Base-by-base conservation (phyloP, 2,888 invertebrate genomes). In the Aporophyla nigra region DNA sequence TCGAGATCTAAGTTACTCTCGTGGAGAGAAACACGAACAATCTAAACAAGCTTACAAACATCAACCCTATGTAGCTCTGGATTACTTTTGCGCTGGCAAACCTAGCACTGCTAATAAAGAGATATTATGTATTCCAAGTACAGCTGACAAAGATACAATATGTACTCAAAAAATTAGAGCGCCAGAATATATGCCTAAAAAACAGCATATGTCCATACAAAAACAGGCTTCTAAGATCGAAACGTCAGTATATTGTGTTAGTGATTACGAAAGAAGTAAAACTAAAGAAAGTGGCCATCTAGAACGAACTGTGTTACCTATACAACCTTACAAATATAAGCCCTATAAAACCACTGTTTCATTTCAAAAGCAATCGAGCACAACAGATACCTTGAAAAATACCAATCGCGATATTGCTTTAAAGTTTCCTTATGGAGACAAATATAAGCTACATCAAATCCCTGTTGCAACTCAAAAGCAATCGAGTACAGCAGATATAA, bases 331-430 rank as follows among this genome's bases (percentile, higher is more conserved):
- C 9, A 49, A 49, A 33, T 5, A 40, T 58, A 24, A 40, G 69
- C 2, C 16, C 2, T 12, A 10, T 67, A 7, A 33, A n/a, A 24
- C 21, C 1, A 1, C 21, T n/a, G 21, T 70, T 27, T 27, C 27
- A 61, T 59, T 40, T 24, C 69, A 69, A 33, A 71, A 27, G 16
- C 74, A 69, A 27, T 12, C 16, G 7, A 53, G n/a, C 19, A 71
- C 33, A 56, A 5, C 24, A 10, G 46, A 76, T 2, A 40, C 16
- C 12, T 24, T 54, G 21, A 69, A 21, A 40, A 49, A 5, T 10
- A 73, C 49, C 24, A 33, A n/a, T 5, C 12, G 7, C 1, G 27
- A 61, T 43, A 14, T 43, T 27, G 27, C 51, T 53, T 59, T 72
- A 19, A 63, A 51, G 59, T 43, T 10, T n/a, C 49, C 27, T 21